Evolutionary conservation across 2,888 invertebrate species (phyloP), one percentile per base, ranked within the genome.

Genomic region (Mimachlamys varia): DNA sequence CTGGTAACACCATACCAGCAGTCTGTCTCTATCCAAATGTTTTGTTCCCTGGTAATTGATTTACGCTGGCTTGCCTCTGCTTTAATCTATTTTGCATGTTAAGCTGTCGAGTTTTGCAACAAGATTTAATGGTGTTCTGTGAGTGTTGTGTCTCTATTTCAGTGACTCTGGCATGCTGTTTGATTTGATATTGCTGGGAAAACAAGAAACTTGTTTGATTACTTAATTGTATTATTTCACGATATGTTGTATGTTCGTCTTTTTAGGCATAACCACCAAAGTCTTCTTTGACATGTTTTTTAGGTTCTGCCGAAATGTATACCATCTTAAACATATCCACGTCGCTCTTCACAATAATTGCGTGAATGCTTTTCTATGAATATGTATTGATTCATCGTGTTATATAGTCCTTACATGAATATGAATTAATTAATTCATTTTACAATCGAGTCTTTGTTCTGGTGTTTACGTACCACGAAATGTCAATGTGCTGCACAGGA

Each of bases 71-170:
- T 15, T 76, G 76, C 33, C 13, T 33, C 17, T 33, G 76, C 76
- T 22, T 76, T 76, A 76, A 76, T 76, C 76, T 76, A 76, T 33
- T 33, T 76, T 76, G 76, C 76, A 76, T 76, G 76, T 76, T 76
- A 27, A 76, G 76, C 76, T 33, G 76, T 33, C 76, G 27, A 33
- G 76, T 10, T 76, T 76, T 76, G 76, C 19, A 76, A 76, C 33
- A 33, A 76, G 33, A 33, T 76, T 76, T 33, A 76, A 76, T 13
- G 13, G 10, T 33, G 2, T 0, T 7, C 76, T 33, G 76, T 27
- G 10, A 33, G 33, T 13, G 12, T 12, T 76, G 33, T 76, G 33
- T 76, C 33, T 76, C 76, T 76, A 76, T 76, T 76, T 76, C 76
- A 76, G 76, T 33, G 33, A 33, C 76, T 33, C 17, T 33, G 76